Evolutionary conservation across 2,797 vertebrate species (phyloP).

Genomic region (Gymnopithys bicolor): DNA sequence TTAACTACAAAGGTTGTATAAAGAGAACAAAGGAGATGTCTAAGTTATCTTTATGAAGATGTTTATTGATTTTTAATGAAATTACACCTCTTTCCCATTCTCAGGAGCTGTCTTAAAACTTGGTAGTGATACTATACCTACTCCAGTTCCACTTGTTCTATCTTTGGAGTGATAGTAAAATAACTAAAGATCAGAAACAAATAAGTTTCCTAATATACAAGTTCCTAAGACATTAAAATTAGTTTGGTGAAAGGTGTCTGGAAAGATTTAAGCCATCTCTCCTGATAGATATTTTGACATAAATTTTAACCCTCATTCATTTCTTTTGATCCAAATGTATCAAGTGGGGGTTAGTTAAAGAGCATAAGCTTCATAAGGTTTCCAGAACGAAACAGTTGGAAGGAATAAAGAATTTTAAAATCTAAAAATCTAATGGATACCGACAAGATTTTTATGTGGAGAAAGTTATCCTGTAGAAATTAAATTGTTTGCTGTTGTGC

Average conservation of each 20-base stretch:
- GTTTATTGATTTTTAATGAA: neutral
- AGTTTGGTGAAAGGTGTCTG: neutral
- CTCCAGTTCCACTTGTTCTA: fast-evolving
- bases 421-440: neutral
- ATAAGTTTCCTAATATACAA: neutral
- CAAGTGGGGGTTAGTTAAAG: neutral
- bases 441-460: neutral
- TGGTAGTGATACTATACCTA: neutral
- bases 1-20: neutral
- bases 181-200: neutral
- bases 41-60: neutral
- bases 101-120: neutral
- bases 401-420: neutral
- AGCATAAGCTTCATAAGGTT: neutral
- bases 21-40: neutral
- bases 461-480: neutral
- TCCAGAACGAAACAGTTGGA: neutral
- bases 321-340: neutral
- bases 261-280: neutral
- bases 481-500: neutral
- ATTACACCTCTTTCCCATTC: neutral
- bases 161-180: neutral
- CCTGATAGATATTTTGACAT: neutral
- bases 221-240: neutral
- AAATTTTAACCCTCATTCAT: neutral